Percentiles rank a stretch among this genome's conserved stretches.
These are phyloP conservation scores for Alouatta palliata DNA, from an alignment of 2,113 vertebrate species.

Conservation along the genomic window DNA sequence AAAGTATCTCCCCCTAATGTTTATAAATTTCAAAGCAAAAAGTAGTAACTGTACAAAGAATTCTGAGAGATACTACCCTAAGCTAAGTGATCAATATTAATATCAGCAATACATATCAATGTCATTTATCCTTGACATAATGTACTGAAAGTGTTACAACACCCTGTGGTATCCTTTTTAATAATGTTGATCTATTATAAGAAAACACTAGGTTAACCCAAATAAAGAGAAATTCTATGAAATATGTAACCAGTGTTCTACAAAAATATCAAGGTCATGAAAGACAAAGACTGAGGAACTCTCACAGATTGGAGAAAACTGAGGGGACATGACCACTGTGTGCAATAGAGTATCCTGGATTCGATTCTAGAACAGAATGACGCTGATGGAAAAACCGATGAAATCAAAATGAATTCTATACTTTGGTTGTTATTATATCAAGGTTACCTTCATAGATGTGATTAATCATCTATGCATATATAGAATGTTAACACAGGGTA, in stretches of 20 bases:
- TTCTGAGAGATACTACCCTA: neutral
- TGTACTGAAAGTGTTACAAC: neutral
- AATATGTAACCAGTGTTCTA: neutral
- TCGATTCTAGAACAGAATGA: neutral
- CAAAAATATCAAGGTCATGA: neutral
- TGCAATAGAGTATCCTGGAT: neutral
- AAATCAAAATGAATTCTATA: neutral
- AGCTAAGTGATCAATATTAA: neutral
- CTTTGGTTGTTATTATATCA: neutral
- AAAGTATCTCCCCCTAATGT: neutral
- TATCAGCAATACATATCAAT: neutral
- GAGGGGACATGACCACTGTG: neutral
- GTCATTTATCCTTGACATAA: neutral
- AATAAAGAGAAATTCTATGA: neutral
- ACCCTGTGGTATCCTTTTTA: neutral
- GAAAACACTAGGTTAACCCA: neutral
- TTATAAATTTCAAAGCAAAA: neutral
- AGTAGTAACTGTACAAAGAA: neutral
- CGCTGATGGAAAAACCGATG: neutral
- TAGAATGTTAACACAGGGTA: neutral
- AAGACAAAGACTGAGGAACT: neutral
- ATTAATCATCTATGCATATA: neutral
- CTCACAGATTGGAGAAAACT: neutral
- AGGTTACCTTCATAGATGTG: neutral
- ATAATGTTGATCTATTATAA: neutral